Conservation (phyloP, 64 coral and sea anemone genomes). For the Pocillopora verrucosa region DNA sequence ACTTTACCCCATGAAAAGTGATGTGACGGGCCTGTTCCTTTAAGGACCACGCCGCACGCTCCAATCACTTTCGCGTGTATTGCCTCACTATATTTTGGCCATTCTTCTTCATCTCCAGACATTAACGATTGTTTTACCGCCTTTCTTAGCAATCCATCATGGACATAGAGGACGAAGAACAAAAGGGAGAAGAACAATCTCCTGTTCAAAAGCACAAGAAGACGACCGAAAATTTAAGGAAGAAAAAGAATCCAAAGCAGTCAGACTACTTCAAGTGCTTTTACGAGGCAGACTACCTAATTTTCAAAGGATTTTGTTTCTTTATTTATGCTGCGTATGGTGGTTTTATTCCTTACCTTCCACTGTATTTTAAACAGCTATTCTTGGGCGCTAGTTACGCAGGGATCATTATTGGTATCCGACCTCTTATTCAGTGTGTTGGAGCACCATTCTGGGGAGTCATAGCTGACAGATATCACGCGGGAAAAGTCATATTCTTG, state of each 20-base stretch:
- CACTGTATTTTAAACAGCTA: conserved; percentile 79
- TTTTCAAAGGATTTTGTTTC: conserved; percentile 82
- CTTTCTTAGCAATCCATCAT: not conserved
- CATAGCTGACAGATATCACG: conserved; percentile 71
- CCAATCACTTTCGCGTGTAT: not conserved
- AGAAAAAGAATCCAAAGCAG: not conserved
- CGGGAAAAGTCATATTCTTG: conserved; percentile 58
- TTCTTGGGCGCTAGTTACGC: conserved; percentile 61
- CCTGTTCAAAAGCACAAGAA: not conserved
- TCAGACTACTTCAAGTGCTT: conserved; percentile 23
- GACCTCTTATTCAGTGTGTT: conserved; percentile 67
- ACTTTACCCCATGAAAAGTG: not conserved
- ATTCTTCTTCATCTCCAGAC: not conserved
- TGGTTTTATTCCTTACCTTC: conserved; percentile 65
- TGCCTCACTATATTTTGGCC: not conserved
- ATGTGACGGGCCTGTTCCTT: not conserved
- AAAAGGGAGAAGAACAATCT: not conserved
- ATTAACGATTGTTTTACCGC: not conserved
- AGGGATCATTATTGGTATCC: conserved; percentile 67
- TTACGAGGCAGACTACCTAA: conserved; percentile 57
- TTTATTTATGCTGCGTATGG: conserved; percentile 79
- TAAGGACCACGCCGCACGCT: not conserved
- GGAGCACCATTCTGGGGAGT: conserved; percentile 76
- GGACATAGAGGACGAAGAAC: not conserved
- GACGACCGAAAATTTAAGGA: not conserved